Evolutionary conservation across 2,888 invertebrate genomes (phyloP), one percentile per base, ranked within the genome.

Genomic region (Eupithecia pulchellata): DNA sequence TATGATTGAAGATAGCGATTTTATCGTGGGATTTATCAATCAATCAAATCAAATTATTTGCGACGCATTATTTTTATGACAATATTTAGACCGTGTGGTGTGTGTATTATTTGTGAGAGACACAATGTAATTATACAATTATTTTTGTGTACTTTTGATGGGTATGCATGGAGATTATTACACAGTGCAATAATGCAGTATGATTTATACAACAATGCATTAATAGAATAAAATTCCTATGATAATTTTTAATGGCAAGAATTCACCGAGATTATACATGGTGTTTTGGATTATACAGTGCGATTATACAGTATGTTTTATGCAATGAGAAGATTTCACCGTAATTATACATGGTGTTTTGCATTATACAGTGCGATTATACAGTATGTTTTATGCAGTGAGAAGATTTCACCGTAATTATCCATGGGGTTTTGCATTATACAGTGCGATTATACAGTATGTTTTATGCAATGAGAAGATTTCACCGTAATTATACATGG

Each of bases 261-360:
- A 3, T 47, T 0, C 20, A 47, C 52, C 34, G 39, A 27, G 29
- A 68, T 39, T 42, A 64, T 47, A 69, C 17, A 68, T 25, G 68
- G 11, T 57, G 57, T 55, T 65, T 65, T 65, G 3, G 3, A 47
- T 20, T 47, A 47, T 47, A 47, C 2, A 47, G 20, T 47, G 2
- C 9, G 6, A n/a, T n/a, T n/a, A n/a, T n/a, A 42, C 3, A 3
- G n/a, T 47, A 47, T 25, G 25, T 25, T 52, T 25, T 52, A 52
- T 25, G 11, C 25, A 25, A 25, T 29, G 29, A 8, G 14, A 30
- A 34, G 14, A 36, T 55, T 55, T 57, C 63, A 68, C 36, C n/a
- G 47, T 34, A 29, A 68, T 55, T 58, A 69, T 34, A 69, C 30
- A 68, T 25, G 68, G 11, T 36, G 65, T 55, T 65, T 57, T 57